Evolutionary conservation across 2,113 vertebrate species (phyloP).

Genomic region (Neogobius melanostomus): DNA sequence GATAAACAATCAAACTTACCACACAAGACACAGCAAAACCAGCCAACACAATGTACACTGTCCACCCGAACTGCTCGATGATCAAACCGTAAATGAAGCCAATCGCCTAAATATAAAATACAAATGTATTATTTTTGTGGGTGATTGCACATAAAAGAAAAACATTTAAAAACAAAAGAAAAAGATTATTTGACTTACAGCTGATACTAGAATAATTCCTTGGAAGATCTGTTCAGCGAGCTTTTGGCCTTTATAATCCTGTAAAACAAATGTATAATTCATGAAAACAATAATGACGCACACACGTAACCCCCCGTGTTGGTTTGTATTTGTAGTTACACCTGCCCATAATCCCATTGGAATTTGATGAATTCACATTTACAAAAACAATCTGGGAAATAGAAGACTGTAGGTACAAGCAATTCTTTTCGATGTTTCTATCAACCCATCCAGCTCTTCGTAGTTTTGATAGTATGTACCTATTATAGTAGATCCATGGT

Average conservation of each 20-base stretch:
- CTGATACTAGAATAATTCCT: conserved; percentile 92
- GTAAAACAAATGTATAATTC: conserved; percentile 9
- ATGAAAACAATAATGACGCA: background rate
- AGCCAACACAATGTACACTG: conserved; percentile 92
- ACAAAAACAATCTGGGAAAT: too few species aligned
- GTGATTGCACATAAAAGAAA: background rate
- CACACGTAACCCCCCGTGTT: too few species aligned
- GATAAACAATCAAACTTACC: conserved; percentile 76
- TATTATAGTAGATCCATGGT: too few species aligned
- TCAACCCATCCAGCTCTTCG: too few species aligned
- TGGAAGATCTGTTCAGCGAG: conserved; percentile 98
- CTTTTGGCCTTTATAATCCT: conserved; percentile 99
- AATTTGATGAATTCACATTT: too few species aligned
- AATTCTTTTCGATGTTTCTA: too few species aligned
- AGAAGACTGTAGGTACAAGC: too few species aligned
- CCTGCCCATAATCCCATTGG: too few species aligned
- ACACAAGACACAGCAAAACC: conserved; percentile 91
- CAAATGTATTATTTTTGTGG: background rate
- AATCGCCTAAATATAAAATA: conserved; percentile 78
- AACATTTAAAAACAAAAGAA: background rate
- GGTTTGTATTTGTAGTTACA: too few species aligned
- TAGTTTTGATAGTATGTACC: too few species aligned
- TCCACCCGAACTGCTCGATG: conserved; percentile 95
- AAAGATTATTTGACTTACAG: conserved; percentile 75
- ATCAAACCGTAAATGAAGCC: conserved; percentile 92